phyloP scores from a whole-genome alignment of 2,113 vertebrate species.

The Dromiciops gliroides region DNA sequence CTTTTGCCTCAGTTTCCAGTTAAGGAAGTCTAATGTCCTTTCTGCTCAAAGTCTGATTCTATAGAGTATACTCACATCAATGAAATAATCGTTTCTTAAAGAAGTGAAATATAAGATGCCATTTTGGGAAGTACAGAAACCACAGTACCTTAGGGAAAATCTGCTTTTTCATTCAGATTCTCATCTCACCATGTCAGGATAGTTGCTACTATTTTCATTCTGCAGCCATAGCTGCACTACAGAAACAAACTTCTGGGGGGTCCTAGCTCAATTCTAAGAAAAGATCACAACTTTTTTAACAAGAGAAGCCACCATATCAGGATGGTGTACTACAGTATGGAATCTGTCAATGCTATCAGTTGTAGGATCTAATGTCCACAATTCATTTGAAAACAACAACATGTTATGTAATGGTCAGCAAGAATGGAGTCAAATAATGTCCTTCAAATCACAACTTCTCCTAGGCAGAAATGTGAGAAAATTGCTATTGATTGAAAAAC shows the following conservation, averaged over 20 bases:
- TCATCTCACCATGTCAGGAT: not conserved
- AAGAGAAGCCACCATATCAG: not conserved
- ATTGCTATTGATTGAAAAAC: constrained; percentile 58
- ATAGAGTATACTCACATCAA: not conserved
- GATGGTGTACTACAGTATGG: not conserved
- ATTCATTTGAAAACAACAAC: not conserved
- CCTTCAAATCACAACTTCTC: constrained; percentile 47
- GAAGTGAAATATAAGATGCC: not conserved
- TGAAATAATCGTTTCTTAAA: not conserved
- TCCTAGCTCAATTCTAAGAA: constrained; percentile 12
- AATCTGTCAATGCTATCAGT: not conserved
- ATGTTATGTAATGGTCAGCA: constrained; percentile 55
- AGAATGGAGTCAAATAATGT: constrained; percentile 24
- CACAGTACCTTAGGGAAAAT: not conserved
- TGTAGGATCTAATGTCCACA: not conserved
- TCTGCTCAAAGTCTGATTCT: not conserved
- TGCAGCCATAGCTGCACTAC: not conserved
- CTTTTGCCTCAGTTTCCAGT: not conserved
- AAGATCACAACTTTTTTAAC: not conserved
- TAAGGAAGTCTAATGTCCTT: not conserved
- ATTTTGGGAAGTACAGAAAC: not conserved
- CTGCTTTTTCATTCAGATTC: not conserved
- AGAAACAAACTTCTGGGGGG: not conserved
- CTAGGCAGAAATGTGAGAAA: constrained; percentile 43
- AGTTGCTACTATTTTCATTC: not conserved